Base-by-base conservation (phyloP, 2,888 invertebrate species). In the Agrotis puta region DNA sequence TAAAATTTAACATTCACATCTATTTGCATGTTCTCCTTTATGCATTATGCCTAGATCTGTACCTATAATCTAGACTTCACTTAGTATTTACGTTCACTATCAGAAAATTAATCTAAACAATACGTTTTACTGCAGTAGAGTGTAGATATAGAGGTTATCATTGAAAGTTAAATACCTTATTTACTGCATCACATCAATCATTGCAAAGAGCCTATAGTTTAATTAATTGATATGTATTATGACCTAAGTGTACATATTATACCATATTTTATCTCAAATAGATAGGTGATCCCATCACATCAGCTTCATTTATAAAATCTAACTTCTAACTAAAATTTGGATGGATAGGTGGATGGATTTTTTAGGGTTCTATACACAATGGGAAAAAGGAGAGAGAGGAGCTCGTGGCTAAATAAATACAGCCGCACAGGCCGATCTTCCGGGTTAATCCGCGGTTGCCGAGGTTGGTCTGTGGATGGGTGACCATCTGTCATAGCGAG, bases 131-230 rank as follows among this genome's bases (percentile, higher is more conserved):
- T 64, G 56, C 73, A 48, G 9, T 47, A 56, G 27, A 62, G 57
- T 61, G 5, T 47, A 56, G 27, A 62, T 66, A 73, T 16, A 51
- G 24, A 66, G 51, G 74, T 65, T 73, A 57, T 78, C 54, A 63
- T 57, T 64, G 51, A 64, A 33, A 11, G 13, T 43, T 43, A 39
- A 64, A 77, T n/a, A 59, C 54, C 16, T 68, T 39, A 50, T 51
- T 47, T 48, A 50, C 11, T 58, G 22, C 27, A 47, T 22, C 56
- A 45, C 53, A 63, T 71, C 27, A 62, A 70, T 62, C 24, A 57
- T 24, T 16, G 57, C 16, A 58, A 56, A 45, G 22, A 43, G 20
- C 39, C 3, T 45, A 16, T 27, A 18, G 43, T 50, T 59, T 50
- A 69, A 54, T 24, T 68, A 50, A 69, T 43, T 50, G 22, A 14